phyloP scores from a whole-genome alignment of 2,113 vertebrate genomes.

The Neogobius melanostomus region DNA sequence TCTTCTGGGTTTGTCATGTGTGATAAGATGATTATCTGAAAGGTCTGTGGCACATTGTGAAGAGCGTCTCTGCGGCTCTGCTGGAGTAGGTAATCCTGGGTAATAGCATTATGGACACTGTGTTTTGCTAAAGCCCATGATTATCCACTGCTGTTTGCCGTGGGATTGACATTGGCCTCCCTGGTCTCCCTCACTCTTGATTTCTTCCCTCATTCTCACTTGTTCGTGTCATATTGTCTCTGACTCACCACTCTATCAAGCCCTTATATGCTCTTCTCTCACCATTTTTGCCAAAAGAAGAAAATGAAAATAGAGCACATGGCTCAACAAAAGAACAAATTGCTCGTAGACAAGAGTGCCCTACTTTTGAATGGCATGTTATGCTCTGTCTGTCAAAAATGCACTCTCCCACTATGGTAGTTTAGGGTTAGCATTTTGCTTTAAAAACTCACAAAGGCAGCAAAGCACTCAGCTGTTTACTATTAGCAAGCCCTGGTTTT shows the following conservation, averaged over 20 bases:
- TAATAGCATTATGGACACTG: conserved; percentile 79
- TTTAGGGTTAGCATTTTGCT: conserved; percentile 48
- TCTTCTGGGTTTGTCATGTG: conserved; percentile 74
- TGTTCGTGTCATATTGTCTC: conserved; percentile 61
- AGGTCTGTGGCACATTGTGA: conserved; percentile 74
- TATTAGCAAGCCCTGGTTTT: conserved; percentile 9
- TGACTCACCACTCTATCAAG: conserved; percentile 67
- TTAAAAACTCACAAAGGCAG: conserved; percentile 23
- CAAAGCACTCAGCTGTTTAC: conserved; percentile 16
- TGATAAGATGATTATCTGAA: conserved; percentile 79
- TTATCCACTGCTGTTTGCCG: conserved; percentile 74
- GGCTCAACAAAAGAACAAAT: conserved; percentile 69
- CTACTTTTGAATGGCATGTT: conserved; percentile 66
- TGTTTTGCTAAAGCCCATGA: conserved; percentile 78
- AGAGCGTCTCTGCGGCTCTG: conserved; percentile 71
- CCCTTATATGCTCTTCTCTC: conserved; percentile 57
- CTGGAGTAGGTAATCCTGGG: conserved; percentile 77
- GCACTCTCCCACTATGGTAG: conserved; percentile 45
- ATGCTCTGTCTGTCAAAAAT: conserved; percentile 54
- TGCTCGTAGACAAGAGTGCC: conserved; percentile 69
- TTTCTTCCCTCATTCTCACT: conserved; percentile 57
- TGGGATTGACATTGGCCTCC: conserved; percentile 75
- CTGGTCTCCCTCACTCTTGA: conserved; percentile 46
- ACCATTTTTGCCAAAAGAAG: conserved; percentile 53
- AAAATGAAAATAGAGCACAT: conserved; percentile 71